Percentiles rank a stretch among this genome's conserved stretches.
phyloP scores from a whole-genome alignment of 2,888 invertebrate genomes.

The Conops quadrifasciatus region DNA sequence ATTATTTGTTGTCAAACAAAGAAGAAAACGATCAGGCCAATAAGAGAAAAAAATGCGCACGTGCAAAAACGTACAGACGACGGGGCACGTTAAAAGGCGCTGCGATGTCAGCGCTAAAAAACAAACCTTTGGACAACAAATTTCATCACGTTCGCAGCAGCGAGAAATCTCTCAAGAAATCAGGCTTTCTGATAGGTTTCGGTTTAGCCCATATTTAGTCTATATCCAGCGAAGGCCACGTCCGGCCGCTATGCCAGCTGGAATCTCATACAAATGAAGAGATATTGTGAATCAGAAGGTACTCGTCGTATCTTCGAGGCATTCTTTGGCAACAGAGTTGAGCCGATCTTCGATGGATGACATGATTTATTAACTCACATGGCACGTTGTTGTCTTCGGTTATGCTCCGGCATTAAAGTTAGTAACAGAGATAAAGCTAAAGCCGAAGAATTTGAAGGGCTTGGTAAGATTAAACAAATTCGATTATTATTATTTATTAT shows the following conservation, averaged over 20 bases:
- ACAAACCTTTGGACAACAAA: constrained; percentile 8
- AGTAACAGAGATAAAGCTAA: too few relatives aligned
- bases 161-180: constrained; percentile 15
- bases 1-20: neutral
- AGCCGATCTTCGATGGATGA: too few relatives aligned
- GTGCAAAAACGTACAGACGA: neutral
- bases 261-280: constrained; percentile 13
- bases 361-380: too few relatives aligned
- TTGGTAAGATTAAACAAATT: too few relatives aligned
- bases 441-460: too few relatives aligned
- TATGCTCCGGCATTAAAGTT: too few relatives aligned
- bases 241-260: constrained; percentile 1
- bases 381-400: too few relatives aligned
- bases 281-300: neutral
- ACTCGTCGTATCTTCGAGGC: too few relatives aligned
- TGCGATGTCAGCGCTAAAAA: neutral
- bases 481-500: too few relatives aligned
- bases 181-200: neutral
- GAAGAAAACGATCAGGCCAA: neutral
- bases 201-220: too few relatives aligned
- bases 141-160: constrained; percentile 17
- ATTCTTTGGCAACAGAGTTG: too few relatives aligned
- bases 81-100: too few relatives aligned
- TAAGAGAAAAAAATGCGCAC: neutral
- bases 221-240: neutral